Evolutionary conservation across 2,888 invertebrate species (phyloP).

Genomic region (Muscina levida): DNA sequence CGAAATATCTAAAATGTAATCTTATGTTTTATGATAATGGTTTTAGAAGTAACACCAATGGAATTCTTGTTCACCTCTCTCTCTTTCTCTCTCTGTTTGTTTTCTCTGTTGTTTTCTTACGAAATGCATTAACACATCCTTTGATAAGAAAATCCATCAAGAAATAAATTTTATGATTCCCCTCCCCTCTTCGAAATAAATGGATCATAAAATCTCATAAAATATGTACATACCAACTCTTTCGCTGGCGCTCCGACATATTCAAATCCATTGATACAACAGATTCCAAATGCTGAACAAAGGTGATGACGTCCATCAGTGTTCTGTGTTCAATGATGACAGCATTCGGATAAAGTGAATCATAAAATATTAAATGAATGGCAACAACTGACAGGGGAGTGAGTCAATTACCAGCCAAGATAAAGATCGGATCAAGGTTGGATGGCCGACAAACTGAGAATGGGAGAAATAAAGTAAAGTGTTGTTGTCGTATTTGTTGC

Average conservation of each 20-base stretch:
- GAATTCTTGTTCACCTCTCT: not conserved
- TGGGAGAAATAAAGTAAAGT: not conserved
- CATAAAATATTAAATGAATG: slow-evolving; percentile 19
- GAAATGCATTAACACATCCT: slow-evolving; percentile 46
- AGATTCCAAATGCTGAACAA: not conserved
- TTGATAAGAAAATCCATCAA: slow-evolving; percentile 62
- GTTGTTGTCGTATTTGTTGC: not conserved
- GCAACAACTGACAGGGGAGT: slow-evolving; percentile 2
- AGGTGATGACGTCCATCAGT: not conserved
- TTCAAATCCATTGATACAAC: not conserved
- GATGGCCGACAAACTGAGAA: not conserved
- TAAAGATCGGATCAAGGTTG: slow-evolving; percentile 6
- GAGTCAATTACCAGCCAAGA: slow-evolving; percentile 1
- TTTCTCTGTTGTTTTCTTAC: slow-evolving; percentile 1
- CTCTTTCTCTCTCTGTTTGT: not conserved
- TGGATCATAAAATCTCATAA: slow-evolving; percentile 55
- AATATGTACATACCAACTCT: slow-evolving; percentile 16
- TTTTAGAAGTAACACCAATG: slow-evolving; percentile 8
- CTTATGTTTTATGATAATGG: slow-evolving; percentile 35
- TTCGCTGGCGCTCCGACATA: not conserved
- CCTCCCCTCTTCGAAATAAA: slow-evolving; percentile 30
- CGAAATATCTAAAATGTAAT: slow-evolving; percentile 14
- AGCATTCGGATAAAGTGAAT: slow-evolving; percentile 3
- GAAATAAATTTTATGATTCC: slow-evolving; percentile 57
- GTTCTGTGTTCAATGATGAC: not conserved